Conservation (phyloP, 2,888 invertebrate genomes). For the Zootermopsis nevadensis region DNA sequence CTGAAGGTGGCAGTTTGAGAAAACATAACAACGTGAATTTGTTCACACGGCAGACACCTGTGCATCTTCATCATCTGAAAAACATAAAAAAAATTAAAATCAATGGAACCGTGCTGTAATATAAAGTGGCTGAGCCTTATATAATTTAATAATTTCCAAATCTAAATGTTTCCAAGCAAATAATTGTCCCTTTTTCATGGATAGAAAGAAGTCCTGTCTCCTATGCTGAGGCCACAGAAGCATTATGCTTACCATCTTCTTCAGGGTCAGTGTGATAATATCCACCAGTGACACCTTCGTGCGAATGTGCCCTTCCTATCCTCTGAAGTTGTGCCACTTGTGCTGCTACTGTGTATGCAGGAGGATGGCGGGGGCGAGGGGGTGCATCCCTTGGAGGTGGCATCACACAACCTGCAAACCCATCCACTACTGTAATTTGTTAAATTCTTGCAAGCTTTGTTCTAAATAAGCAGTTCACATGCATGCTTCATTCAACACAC, state of each 20-base stretch:
- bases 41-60: constrained; percentile 72
- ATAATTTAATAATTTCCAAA: no score
- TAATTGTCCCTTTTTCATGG: no score
- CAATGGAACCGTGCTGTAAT: no score
- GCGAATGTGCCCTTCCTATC: constrained; percentile 85
- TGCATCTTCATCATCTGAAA: constrained; percentile 74
- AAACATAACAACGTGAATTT: not conserved
- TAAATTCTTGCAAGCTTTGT: not conserved
- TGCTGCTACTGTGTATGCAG: constrained; percentile 86
- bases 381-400: constrained; percentile 57
- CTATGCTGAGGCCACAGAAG: no score
- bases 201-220: no score
- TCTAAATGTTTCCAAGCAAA: no score
- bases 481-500: not conserved
- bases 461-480: not conserved
- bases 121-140: no score
- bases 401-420: constrained; percentile 52
- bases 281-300: constrained; percentile 85
- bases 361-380: constrained; percentile 73
- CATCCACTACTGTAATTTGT: not conserved
- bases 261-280: constrained; percentile 69
- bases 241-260: constrained; percentile 60
- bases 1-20: not conserved
- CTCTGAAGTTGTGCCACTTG: constrained; percentile 84
- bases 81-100: constrained; percentile 56